Evolutionary conservation across 2,888 invertebrate species (phyloP), one percentile per base, ranked within the genome.

Genomic region (Drosophila lacicola): DNA sequence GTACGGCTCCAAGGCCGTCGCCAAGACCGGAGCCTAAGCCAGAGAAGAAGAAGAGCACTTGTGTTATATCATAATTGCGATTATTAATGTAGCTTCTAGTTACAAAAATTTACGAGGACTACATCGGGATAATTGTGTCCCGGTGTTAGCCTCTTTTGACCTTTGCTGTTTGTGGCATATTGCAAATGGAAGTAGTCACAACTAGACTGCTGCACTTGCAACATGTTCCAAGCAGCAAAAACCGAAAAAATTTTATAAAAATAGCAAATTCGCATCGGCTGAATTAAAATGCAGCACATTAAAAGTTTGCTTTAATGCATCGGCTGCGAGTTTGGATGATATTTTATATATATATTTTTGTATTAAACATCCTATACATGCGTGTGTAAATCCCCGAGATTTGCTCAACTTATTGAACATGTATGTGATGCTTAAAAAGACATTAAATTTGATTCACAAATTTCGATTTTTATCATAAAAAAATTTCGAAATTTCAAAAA

Each of bases 61-160:
- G 80, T 53, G 49, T 72, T 11, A 36, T 36, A 36, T 36, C 36
- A 36, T 36, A 36, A 13, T 36, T 29, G 29, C 29, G 1, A 8
- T 1, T 51, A 21, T 44, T 50, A 13, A 25, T 56, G 47, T 64
- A 56, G 83, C n/a, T 45, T 54, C 8, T 13, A 62, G 44, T 61
- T 57, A 50, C 56, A 51, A 47, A 65, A 29, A 29, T 29, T 33
- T 87, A 81, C 39, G 63, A 65, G 88, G 68, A 70, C 21, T 34
- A 60, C 66, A 50, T 45, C 19, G 41, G 50, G 53, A 34, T 36
- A 4, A 17, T 53, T 46, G 17, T 51, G 61, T 55, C 41, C 36
- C 47, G 14, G 46, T 56, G 54, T 34, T 53, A 41, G 65, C 58
- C 57, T 61, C 14, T 69, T 69, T 51, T 42, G 60, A 64, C 37